Conservation (phyloP, 2,113 vertebrate species). For the Boulengeromyrus knoepffleri region DNA sequence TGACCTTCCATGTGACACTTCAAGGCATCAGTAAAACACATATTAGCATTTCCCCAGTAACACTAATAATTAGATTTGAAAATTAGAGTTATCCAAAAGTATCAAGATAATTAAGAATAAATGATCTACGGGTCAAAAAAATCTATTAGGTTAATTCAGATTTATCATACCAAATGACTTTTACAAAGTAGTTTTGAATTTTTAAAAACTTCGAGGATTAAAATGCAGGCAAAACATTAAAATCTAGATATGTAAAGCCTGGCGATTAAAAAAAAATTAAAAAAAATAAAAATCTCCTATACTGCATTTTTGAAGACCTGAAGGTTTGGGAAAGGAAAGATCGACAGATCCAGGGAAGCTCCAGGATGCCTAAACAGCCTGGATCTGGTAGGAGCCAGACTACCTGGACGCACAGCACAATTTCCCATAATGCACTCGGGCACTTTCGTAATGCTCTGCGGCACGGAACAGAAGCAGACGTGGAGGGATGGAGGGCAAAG, state of each 20-base stretch:
- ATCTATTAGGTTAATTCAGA: background rate
- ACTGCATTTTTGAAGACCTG: background rate
- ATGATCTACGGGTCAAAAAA: background rate
- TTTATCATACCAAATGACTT: background rate
- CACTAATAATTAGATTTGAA: background rate
- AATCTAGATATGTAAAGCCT: background rate
- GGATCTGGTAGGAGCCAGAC: background rate
- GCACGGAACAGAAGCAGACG: background rate
- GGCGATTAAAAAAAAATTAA: background rate
- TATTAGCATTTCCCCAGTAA: background rate
- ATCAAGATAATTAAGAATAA: background rate
- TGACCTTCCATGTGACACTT: background rate
- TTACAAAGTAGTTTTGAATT: background rate
- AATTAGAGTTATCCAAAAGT: background rate
- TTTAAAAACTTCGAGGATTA: background rate
- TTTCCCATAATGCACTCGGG: background rate
- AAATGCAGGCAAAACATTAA: background rate
- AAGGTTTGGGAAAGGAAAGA: background rate
- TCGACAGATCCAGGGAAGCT: background rate
- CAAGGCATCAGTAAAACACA: background rate
- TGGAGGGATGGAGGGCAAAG: constrained; percentile 1
- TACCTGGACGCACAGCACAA: background rate
- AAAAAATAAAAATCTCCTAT: background rate
- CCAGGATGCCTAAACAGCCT: background rate
- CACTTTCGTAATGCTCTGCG: background rate